Base-by-base conservation (phyloP, 2,888 invertebrate species). In the Leptinotarsa rubiginosa region DNA sequence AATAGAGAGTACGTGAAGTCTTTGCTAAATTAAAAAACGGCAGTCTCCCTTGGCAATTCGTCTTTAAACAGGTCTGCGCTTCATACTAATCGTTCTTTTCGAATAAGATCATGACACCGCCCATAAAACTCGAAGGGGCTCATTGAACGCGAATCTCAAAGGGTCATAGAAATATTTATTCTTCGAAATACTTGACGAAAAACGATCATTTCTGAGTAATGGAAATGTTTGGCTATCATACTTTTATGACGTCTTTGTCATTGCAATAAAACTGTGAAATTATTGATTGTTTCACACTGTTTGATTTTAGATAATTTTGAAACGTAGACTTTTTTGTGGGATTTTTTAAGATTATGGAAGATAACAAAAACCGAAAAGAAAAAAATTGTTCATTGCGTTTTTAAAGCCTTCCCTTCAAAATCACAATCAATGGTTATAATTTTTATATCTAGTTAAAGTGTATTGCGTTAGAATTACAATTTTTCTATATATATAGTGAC, bases 51-150 rank as follows among this genome's bases (percentile, higher is more conserved):
- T 52, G 56, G 41, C 69, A 25, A 56, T 69, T 49, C 69, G 68
- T 54, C 68, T 50, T 67, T 52, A 49, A 67, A 67, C 49, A 49
- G 49, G 67, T 67, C 67, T 25, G 52, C 68, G 52, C 68, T 54
- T 62, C 62, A 54, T 68, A 54, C 68, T 68, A 68, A 68, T 68
- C 54, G 68, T 31, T 54, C 68, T 54, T 69, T 56, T 69, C 69
- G 56, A 69, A 69, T 69, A 69, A 56, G 69, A 69, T 69, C 47
- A 69, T 47, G 69, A 69, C 69, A 69, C 54, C 41, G 15, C 41
- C 47, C 56, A 56, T 69, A 31, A 69, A 69, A 69, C 20, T 54
- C 56, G 56, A 59, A 49, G 69, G 69, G 69, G 56, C 41, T 52
- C 31, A 7, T 69, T 47, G 47, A 56, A 31, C 52, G n/a, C 47